Evolutionary conservation across 1,140 invertebrate species (phyloP), one percentile per base, ranked within the genome.

Genomic region (Lepidurus packardi): DNA sequence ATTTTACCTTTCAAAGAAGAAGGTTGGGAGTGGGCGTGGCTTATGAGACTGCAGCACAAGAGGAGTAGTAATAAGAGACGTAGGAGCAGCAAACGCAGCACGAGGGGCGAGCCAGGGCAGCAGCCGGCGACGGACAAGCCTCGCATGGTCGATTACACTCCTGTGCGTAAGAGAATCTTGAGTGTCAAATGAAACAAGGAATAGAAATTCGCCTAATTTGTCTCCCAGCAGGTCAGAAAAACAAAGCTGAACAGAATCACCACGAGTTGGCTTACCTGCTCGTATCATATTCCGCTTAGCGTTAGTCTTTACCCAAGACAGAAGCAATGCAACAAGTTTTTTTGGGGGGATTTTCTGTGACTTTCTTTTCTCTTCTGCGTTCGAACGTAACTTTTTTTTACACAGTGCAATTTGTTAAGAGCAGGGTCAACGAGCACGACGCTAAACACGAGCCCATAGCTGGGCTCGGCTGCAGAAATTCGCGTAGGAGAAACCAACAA

Each of bases 111-210:
- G 43, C 74, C 78, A 78, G 73, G 75, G 78, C 75, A 78, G 78
- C 78, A 78, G 73, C 78, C 78, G 78, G 73, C 78, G 73, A 74
- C 78, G 73, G 73, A 74, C 78, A 78, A 74, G 78, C 78, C 73
- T 78, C 78, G 78, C 78, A 78, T 78, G 78, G 78, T 78, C 78
- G 78, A 45, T 78, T 78, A 74, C 75, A 74, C 74, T 78, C 78
- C 78, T 78, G 43, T 25, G 10, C 11, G 44, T 45, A 9, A 1
- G 73, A 78, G 34, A 24, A 43, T n/a, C n/a, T 65, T 65, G 53
- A 65, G 53, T 65, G 21, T 65, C 13, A 13, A 7, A 65, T 65
- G 13, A 65, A 65, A 65, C 34, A 34, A 34, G 3, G 34, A 65
- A n/a, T 9, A 21, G 8, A 13, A 7, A 65, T 65, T 65, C 7